Evolutionary conservation across 1,140 invertebrate species (phyloP), one percentile per base, ranked within the genome.

Genomic region (Drosophila serrata): DNA sequence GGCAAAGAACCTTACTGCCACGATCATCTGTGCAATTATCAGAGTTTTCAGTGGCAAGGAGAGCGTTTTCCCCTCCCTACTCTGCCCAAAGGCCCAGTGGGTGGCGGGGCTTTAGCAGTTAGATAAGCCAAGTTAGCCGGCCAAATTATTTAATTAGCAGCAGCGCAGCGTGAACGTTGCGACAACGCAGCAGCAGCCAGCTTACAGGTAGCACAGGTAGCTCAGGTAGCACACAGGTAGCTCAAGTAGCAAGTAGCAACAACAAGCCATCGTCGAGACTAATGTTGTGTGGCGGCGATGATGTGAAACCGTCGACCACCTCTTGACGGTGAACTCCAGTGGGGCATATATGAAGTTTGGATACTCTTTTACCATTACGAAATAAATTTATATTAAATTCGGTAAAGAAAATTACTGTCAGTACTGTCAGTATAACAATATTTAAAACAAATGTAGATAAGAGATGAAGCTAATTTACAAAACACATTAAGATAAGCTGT

Each of bases 1-100:
- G 81, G 85, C 86, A 85, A 75, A 88, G 78, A 88, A 85, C 85
- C 85, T 90, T 90, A 90, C 43, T 37, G 31, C 68, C 37, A 46
- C 58, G 68, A 64, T 75, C 77, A 78, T 86, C 61, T 67, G 58
- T 77, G 43, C 69, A 78, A 78, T 78, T 78, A 76, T 55, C 60
- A 68, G 37, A 22, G 11, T 29, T 17, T 8, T 33, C 27, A 55
- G 56, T 27, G 74, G 63, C 63, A 24, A 42, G 58, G 35, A 49
- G 75, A 42, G 45, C 33, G 68, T 39, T 72, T 72, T 70, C 42
- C 67, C 24, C 31, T 9, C 24, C 45, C 12, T 0, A 4, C 27
- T 7, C 13, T n/a, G n/a, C 12, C 19, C n/a, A 31, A 7, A 19
- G 59, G 22, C 46, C 8, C 8, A 39, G 53, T 43, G 73, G 59